These are phyloP conservation scores for Poeciliopsis prolifica DNA, from an alignment of 2,113 vertebrate species.

Conservation along the genomic window DNA sequence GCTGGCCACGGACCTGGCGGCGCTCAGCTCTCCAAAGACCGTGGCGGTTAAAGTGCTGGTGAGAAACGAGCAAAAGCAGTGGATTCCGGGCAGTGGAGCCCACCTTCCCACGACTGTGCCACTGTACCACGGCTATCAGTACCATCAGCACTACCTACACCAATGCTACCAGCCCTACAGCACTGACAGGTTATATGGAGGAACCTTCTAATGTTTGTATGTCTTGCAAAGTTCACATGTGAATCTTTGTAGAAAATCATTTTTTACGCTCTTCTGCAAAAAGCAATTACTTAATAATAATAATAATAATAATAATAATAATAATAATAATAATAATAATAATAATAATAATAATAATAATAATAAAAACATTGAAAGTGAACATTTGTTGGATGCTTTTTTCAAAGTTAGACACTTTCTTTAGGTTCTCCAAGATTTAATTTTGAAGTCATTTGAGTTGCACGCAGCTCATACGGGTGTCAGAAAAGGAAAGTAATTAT, in stretches of 20 bases:
- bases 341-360: too few species aligned
- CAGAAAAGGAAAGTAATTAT: not conserved
- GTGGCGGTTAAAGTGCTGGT: slow-evolving; percentile 81
- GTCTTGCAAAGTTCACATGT: not conserved
- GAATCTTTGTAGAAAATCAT: not conserved
- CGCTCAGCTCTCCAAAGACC: slow-evolving; percentile 60
- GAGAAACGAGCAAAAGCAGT: slow-evolving; percentile 75
- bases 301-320: too few species aligned
- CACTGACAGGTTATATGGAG: slow-evolving; percentile 47
- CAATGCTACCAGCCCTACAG: slow-evolving; percentile 75
- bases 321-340: too few species aligned
- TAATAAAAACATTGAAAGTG: too few species aligned
- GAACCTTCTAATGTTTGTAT: slow-evolving; percentile 51
- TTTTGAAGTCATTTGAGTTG: not conserved
- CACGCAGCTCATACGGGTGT: not conserved
- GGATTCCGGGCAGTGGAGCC: slow-evolving; percentile 50
- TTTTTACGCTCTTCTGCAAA: not conserved
- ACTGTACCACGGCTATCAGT: slow-evolving; percentile 74
- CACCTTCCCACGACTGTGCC: slow-evolving; percentile 53
- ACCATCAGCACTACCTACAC: slow-evolving; percentile 72
- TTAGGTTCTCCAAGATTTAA: not conserved
- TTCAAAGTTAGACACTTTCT: not conserved
- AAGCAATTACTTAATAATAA: not conserved
- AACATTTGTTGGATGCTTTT: too few species aligned
- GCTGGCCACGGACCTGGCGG: slow-evolving; percentile 63